Evolutionary conservation across 2,113 vertebrate species (phyloP), one percentile per base, ranked within the genome.

Genomic region (Zosterops hypoxanthus): DNA sequence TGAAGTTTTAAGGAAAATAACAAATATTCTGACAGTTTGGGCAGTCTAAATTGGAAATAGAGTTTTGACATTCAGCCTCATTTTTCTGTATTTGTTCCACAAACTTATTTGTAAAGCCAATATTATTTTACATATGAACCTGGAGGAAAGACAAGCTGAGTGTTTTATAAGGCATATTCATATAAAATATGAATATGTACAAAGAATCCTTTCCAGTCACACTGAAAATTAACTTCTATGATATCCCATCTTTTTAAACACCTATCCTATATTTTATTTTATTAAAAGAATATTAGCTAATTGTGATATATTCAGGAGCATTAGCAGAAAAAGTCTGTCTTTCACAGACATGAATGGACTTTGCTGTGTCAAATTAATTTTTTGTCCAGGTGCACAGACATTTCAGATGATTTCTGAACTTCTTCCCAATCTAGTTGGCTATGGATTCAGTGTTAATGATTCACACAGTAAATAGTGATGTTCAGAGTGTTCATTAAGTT

Each of bases 401-500:
- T 92, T 90, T 81, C 36, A 60, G 76, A 46, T 36, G 65, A 59
- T 64, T 90, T 88, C 56, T 92, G 53, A 96, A 81, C n/a, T 81
- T 94, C 56, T 83, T 66, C 39, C 78, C 55, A 85, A 4, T 75
- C 13, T 28, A 75, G 24, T 36, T 79, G 56, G 72, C 72, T 92
- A 29, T 50, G 44, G 53, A 70, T 86, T 86, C 47, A 52, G 22
- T 68, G 55, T 49, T 88, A 95, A 94, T 73, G 49, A 83, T 81
- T 88, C 82, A 81, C 41, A 66, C 44, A 88, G 56, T 70, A 96
- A 93, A 92, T 41, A 86, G 49, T 83, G 70, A 80, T 88, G 64
- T 84, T 90, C 88, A 60, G 50, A 86, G 31, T 50, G n/a, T 91
- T 96, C 47, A 64, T 97, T 93, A 86, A 86, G n/a, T 79, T 73